phyloP scores from a whole-genome alignment of 2,888 invertebrate genomes.

The Pseudoips prasinana region DNA sequence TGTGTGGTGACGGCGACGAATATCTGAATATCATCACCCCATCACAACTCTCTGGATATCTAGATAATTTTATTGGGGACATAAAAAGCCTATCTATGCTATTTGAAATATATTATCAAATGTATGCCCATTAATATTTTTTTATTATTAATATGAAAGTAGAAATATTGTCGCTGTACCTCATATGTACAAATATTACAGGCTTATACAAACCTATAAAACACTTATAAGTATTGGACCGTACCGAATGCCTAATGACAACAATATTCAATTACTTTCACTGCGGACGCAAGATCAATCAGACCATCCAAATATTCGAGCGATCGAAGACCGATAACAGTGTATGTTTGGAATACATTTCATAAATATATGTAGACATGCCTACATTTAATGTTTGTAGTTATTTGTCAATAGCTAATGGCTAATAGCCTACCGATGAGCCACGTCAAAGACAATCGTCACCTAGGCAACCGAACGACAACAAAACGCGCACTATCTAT shows the following conservation, averaged over 20 bases:
- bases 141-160: no score
- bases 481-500: conserved; percentile 52
- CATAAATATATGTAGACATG: conserved; percentile 38
- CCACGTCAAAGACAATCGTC: conserved; percentile 70
- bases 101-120: no score
- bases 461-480: conserved; percentile 61
- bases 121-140: no score
- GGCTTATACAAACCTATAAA: no score
- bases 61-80: no score
- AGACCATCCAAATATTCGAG: conserved; percentile 49
- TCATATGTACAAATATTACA: no score
- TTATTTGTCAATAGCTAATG: conserved; percentile 74
- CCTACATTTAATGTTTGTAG: conserved; percentile 43
- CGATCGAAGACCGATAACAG: conserved; percentile 51
- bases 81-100: no score
- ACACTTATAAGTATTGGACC: no score
- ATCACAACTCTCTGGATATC: no score
- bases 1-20: no score
- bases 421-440: conserved; percentile 65
- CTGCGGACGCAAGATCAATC: conserved; percentile 47
- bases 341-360: conserved; percentile 52
- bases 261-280: conserved; percentile 33
- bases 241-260: conserved; percentile 20
- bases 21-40: no score
- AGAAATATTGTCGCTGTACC: no score